Conservation (phyloP, 2,888 invertebrate species). For the Caradrina clavipalpis region DNA sequence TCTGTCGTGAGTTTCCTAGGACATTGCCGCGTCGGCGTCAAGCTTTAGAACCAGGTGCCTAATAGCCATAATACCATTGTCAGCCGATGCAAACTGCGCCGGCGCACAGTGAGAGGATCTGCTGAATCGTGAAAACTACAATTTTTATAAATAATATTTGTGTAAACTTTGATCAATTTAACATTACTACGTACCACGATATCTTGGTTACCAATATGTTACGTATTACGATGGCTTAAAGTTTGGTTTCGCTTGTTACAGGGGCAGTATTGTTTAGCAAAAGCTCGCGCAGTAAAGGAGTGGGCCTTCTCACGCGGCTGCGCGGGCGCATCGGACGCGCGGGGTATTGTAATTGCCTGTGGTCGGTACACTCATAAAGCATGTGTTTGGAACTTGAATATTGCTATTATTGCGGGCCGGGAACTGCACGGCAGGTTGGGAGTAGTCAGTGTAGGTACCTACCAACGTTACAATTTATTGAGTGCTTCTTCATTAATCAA, state of each 20-base stretch:
- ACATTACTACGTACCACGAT: conserved; percentile 38
- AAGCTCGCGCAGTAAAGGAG: conserved; percentile 62
- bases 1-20: not conserved
- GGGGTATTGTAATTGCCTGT: conserved; percentile 77
- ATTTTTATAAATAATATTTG: conserved; percentile 76
- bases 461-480: not conserved
- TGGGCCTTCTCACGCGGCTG: conserved; percentile 74
- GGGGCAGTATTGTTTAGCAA: conserved; percentile 13
- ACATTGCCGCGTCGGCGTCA: not conserved
- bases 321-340: conserved; percentile 58
- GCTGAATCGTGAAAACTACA: conserved; percentile 64
- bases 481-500: not conserved
- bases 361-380: conserved; percentile 73
- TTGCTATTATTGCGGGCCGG: conserved; percentile 52
- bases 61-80: conserved; percentile 8
- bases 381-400: conserved; percentile 73
- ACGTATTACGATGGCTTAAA: conserved; percentile 15
- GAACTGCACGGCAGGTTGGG: conserved; percentile 14
- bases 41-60: not conserved
- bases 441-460: conserved; percentile 9
- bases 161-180: conserved; percentile 71
- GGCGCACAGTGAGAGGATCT: conserved; percentile 25
- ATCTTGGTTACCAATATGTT: not conserved
- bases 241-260: conserved; percentile 18
- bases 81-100: conserved; percentile 10